phyloP scores from a whole-genome alignment of 2,113 vertebrate species.

The Tapirus terrestris region DNA sequence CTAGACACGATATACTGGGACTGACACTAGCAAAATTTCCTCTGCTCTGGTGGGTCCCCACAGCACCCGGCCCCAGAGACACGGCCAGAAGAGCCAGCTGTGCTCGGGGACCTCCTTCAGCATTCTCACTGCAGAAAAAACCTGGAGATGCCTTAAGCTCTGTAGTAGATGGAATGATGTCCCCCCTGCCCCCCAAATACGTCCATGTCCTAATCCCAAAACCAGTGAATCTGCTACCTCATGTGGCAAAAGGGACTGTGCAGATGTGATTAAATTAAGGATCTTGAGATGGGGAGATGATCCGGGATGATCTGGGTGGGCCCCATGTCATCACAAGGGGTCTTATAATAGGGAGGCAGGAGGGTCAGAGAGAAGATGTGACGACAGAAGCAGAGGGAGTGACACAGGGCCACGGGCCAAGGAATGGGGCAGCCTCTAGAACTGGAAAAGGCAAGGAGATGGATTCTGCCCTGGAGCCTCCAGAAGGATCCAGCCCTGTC shows the following conservation, averaged over 20 bases:
- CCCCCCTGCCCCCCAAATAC: too few relatives aligned
- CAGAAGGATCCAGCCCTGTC: too few relatives aligned
- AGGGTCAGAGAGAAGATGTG: neutral
- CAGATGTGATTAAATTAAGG: neutral
- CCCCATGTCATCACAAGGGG: neutral
- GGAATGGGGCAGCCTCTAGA: neutral
- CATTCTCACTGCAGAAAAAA: neutral
- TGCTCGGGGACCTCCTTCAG: neutral
- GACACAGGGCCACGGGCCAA: neutral
- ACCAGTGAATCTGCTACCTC: neutral
- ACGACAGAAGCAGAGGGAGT: neutral
- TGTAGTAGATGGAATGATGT: too few relatives aligned
- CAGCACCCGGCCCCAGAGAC: neutral
- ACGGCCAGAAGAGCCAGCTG: neutral
- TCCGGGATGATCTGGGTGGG: neutral
- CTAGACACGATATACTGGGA: neutral
- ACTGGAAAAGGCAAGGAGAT: neutral
- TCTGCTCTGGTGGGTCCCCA: neutral
- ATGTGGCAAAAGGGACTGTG: neutral
- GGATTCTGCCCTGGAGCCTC: neutral
- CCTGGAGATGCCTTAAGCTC: neutral
- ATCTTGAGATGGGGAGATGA: neutral
- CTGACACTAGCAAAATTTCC: fast-evolving
- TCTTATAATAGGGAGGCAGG: neutral
- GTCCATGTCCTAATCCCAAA: neutral